These are phyloP conservation scores for Nematolebias whitei DNA, from an alignment of 2,113 vertebrate species.

Conservation along the genomic window DNA sequence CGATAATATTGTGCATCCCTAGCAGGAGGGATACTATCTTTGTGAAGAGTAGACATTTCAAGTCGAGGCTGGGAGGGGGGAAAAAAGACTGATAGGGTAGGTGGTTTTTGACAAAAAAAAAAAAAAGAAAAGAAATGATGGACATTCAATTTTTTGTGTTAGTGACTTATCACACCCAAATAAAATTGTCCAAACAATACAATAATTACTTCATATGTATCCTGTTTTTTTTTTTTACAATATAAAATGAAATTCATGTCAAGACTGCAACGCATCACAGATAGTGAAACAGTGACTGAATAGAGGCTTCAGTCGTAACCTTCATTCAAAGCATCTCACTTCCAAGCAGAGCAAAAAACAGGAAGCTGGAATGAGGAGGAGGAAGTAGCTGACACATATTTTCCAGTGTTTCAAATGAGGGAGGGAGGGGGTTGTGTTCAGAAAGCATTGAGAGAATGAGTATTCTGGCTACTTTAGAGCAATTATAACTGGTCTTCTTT, in stretches of 20 bases:
- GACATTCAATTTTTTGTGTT: too few species aligned
- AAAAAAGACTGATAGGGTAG: too few species aligned
- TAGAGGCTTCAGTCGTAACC: background rate
- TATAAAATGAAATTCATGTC: too few species aligned
- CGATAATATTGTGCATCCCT: too few species aligned
- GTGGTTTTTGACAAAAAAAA: too few species aligned
- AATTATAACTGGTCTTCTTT: background rate
- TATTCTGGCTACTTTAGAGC: background rate
- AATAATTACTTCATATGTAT: background rate
- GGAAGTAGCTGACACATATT: constrained; percentile 67
- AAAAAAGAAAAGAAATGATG: too few species aligned
- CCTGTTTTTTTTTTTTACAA: background rate
- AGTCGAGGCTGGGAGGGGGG: too few species aligned
- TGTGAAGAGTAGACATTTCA: too few species aligned
- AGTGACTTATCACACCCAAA: too few species aligned
- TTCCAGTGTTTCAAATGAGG: constrained; percentile 56
- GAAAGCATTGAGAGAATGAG: background rate
- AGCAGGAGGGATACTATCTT: too few species aligned
- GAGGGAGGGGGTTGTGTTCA: constrained; percentile 17
- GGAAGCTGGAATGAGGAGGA: constrained; percentile 60
- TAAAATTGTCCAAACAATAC: too few species aligned
- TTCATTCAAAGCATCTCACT: constrained; percentile 48
- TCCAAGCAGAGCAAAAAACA: constrained; percentile 50
- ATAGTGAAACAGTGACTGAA: background rate
- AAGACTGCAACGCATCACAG: background rate